Base-by-base conservation (phyloP, 2,113 vertebrate genomes). In the Bostrychus sinensis region DNA sequence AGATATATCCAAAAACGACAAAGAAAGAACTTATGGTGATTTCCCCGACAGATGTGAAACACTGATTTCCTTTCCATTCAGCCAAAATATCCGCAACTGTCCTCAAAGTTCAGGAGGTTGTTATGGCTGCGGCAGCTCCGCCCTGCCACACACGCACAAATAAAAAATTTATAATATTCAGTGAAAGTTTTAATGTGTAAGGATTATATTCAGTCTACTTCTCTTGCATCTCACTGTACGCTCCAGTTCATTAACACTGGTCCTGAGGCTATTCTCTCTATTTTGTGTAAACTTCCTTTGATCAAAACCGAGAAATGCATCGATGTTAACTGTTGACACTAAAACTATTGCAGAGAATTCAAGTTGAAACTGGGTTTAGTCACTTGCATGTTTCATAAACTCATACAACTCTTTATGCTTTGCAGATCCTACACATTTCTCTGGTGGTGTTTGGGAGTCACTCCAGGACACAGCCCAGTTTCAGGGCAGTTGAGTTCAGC, bases 41-140 rank as follows among this genome's bases (percentile, higher is more conserved):
- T 78, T 74, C 22, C 13, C 63, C 65, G 64, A 80, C 70, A 85
- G 76, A 88, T 83, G 77, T 72, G 75, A 71, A 78, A 70, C 4
- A 2, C 32, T 70, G 72, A 66, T 81, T 85, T 81, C 65, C 69
- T 64, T 58, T 65, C 46, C 38, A 61, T 60, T 23, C 5, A 43
- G 58, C 63, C 38, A 75, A 80, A 77, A 77, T 75, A 77, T 70
- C 70, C 63, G 55, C 59, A 77, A 70, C 65, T 43, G 42, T 75
- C 63, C 62, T 65, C 66, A 41, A 51, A 77, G 56, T 50, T 81
- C 66, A 62, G 63, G 63, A 41, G 41, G 41, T 50, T 51, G 41
- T 48, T 56, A 25, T 75, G 50, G 69, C 63, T 46, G 41, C 34
- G 4, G 16, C 11, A 41, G 46, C 51, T 38, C 26, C 55, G 42